Evolutionary conservation across 2,797 vertebrate genomes (phyloP), one percentile per base, ranked within the genome.

Genomic region (Darevskia nairensis): DNA sequence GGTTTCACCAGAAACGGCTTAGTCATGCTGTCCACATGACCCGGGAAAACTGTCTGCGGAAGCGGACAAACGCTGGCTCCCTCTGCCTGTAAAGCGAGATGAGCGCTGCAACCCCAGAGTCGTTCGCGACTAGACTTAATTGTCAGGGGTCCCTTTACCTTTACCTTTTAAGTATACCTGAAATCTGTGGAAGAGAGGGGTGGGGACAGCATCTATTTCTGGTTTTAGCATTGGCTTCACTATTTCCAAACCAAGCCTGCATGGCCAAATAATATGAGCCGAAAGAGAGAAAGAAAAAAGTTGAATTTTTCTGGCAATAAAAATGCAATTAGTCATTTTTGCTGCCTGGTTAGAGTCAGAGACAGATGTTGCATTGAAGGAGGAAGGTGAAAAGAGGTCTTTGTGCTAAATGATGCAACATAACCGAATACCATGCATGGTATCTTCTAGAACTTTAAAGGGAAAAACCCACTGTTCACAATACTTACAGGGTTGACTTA

Each of bases 331-430:
- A 88, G 35, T 78, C 59, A 89, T 92, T 94, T 90, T 86, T 92
- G 88, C 76, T 91, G 89, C 72, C 80, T 80, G 69, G 29, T 39
- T 90, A 84, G 75, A 91, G 25, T 82, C 32, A 88, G 74, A 92
- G 90, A 81, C 94, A 91, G 82, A 92, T 90, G 81, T 80, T 85
- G 86, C 82, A 87, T 66, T 55, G 88, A 94, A 88, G 88, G 89
- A 96, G 74, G 89, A 92, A 93, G 77, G 90, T 93, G 93, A 46
- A 11, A 71, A 46, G 89, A 94, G 85, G 93, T 94, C 94, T 95
- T 90, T 94, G 81, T 94, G 94, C 94, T 95, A 95, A 96, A 95
- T 95, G 93, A 94, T 92, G 94, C 86, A 94, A 89, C 86, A 81
- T 93, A 91, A 96, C 93, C 91, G 89, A 91, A 94, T 90, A 83